Evolutionary conservation across 2,113 vertebrate genomes (phyloP).

Genomic region (Sander vitreus): DNA sequence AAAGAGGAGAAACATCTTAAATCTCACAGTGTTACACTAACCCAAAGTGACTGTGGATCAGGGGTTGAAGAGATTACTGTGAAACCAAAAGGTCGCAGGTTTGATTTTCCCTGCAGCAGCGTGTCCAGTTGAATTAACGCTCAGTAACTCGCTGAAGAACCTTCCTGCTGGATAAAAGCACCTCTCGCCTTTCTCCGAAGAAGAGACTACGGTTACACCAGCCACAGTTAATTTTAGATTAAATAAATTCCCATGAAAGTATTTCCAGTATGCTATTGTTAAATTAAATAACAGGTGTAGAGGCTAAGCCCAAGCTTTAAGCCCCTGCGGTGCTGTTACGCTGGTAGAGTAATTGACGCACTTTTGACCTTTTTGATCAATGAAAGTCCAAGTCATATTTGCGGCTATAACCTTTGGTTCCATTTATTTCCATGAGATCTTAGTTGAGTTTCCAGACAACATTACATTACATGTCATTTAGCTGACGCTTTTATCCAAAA

Average conservation of each 20-base stretch:
- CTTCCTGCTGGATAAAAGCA: neutral
- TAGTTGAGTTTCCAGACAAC: no score
- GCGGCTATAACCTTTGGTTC: no score
- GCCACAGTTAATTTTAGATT: no score
- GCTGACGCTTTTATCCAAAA: no score
- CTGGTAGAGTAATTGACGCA: no score
- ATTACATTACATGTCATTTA: no score
- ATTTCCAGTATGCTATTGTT: neutral
- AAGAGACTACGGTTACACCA: neutral
- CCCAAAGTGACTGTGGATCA: neutral
- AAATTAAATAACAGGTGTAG: no score
- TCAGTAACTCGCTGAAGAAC: neutral
- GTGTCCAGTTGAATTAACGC: constrained; percentile 4
- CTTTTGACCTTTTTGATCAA: no score
- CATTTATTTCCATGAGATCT: no score
- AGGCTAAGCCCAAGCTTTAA: no score
- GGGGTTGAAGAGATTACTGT: neutral
- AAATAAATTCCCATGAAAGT: neutral
- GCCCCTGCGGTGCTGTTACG: no score
- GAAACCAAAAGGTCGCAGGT: constrained; percentile 27
- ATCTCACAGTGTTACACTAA: neutral
- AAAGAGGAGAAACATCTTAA: neutral
- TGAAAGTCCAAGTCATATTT: no score
- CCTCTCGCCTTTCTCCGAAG: neutral
- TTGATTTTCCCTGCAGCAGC: constrained; percentile 1